These are phyloP conservation scores for Sinella curviseta DNA, from an alignment of 1,140 invertebrate species.

Conservation along the genomic window DNA sequence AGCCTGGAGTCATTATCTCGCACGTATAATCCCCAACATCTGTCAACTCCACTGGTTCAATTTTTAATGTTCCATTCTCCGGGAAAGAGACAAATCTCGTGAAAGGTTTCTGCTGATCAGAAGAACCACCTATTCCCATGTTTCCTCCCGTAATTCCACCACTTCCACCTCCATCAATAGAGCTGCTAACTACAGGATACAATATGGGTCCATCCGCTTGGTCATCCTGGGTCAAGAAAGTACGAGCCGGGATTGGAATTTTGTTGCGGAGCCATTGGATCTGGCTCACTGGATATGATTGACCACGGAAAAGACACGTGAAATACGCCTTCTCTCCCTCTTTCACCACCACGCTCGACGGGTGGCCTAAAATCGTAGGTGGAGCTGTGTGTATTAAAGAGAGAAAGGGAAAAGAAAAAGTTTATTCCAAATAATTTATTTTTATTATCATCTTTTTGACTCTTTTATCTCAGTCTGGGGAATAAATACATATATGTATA, in stretches of 20 bases:
- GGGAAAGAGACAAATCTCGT: constrained; percentile 57
- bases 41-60: constrained; percentile 61
- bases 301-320: constrained; percentile 65
- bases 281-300: constrained; percentile 63
- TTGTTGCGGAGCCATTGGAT: constrained; percentile 74
- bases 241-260: constrained; percentile 32
- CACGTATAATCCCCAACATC: constrained; percentile 71
- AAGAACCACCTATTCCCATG: background rate
- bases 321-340: constrained; percentile 68
- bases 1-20: constrained; percentile 67
- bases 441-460: constrained; percentile 45
- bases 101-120: constrained; percentile 36
- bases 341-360: constrained; percentile 61
- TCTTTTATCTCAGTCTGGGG: constrained; percentile 23
- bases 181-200: constrained; percentile 24
- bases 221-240: constrained; percentile 15
- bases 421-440: constrained; percentile 44
- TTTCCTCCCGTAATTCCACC: background rate
- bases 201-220: constrained; percentile 14
- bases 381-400: constrained; percentile 55
- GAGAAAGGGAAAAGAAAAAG: constrained; percentile 40
- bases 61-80: constrained; percentile 64
- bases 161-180: constrained; percentile 4
- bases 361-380: constrained; percentile 60
- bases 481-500: constrained; percentile 18